A percentile compares a stretch with the other conserved stretches of the same genome.
Conservation (phyloP, 1,140 invertebrate genomes). For the Drosophila lacertosa region DNA sequence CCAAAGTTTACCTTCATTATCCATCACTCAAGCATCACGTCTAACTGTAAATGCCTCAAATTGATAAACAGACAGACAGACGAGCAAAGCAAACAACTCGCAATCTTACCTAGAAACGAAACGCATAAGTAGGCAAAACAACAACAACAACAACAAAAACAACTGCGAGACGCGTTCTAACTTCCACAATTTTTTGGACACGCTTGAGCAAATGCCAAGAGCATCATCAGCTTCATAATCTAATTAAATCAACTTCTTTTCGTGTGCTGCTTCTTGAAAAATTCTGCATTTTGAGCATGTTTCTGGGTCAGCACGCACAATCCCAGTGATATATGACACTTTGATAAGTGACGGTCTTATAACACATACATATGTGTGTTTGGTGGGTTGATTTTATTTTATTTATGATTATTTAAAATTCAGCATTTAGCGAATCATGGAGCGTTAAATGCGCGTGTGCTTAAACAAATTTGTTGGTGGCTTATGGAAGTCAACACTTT, state of each 20-base stretch:
- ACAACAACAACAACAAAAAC: conserved; percentile 25
- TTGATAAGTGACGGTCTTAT: conserved; percentile 22
- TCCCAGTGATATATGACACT: conserved; percentile 67
- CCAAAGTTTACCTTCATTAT: conserved; percentile 48
- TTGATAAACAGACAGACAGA: conserved; percentile 70
- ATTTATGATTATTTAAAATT: conserved; percentile 67
- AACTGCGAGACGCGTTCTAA: conserved; percentile 35
- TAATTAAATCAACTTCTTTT: conserved; percentile 66
- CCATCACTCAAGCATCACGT: conserved; percentile 48
- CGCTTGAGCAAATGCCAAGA: conserved; percentile 64
- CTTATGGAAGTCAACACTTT: conserved; percentile 70
- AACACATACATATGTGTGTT: conserved; percentile 39
- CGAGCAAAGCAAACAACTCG: conserved; percentile 34
- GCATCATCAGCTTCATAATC: conserved; percentile 39
- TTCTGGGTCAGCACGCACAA: conserved; percentile 70
- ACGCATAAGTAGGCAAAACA: conserved; percentile 28
- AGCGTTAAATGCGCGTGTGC: conserved; percentile 67
- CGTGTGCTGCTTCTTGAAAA: conserved; percentile 35
- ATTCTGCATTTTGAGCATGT: conserved; percentile 19
- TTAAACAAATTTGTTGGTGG: conserved; percentile 58
- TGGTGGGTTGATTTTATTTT: conserved; percentile 46
- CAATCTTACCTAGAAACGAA: conserved; percentile 39
- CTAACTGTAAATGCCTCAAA: conserved; percentile 74
- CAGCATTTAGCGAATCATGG: conserved; percentile 60
- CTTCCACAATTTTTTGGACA: conserved; percentile 57